Evolutionary conservation across 2,113 vertebrate genomes (phyloP).

Genomic region (Oryzias melastigma): DNA sequence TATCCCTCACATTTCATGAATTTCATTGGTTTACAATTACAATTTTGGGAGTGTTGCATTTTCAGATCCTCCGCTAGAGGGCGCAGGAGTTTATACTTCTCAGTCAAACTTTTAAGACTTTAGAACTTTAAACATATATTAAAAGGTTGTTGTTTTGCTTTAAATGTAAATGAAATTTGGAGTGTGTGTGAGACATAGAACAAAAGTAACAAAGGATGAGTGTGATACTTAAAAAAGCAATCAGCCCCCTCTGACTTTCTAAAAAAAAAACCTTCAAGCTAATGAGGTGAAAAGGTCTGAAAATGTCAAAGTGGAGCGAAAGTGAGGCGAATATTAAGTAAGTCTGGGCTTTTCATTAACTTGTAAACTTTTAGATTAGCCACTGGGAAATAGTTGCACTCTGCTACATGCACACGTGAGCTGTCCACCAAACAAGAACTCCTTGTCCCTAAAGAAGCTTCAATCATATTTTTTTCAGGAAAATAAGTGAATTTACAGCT

Average conservation of each 20-base stretch:
- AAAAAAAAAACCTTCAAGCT: not conserved
- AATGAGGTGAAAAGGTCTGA: constrained; percentile 16
- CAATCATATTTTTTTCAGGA: constrained; percentile 1
- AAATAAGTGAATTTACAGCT: not conserved
- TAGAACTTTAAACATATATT: not conserved
- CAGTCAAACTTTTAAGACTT: not conserved
- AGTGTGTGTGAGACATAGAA: not conserved
- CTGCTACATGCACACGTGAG: constrained; percentile 9
- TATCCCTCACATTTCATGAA: no score
- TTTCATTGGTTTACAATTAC: no score
- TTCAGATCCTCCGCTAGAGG: constrained; percentile 69
- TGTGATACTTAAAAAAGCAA: no score
- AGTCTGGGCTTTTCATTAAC: constrained; percentile 67
- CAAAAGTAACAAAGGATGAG: no score
- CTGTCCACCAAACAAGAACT: not conserved
- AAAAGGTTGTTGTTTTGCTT: not conserved
- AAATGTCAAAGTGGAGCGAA: constrained; percentile 32
- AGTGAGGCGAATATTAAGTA: constrained; percentile 56
- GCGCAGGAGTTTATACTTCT: constrained; percentile 41
- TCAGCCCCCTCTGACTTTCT: not conserved
- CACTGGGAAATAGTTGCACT: constrained; percentile 2
- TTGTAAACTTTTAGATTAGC: constrained; percentile 15
- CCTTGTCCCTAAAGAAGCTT: not conserved
- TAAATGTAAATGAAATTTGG: not conserved
- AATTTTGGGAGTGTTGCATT: not conserved